Evolutionary conservation across 2,797 vertebrate species (phyloP).

Genomic region (Gallinago stenura): DNA sequence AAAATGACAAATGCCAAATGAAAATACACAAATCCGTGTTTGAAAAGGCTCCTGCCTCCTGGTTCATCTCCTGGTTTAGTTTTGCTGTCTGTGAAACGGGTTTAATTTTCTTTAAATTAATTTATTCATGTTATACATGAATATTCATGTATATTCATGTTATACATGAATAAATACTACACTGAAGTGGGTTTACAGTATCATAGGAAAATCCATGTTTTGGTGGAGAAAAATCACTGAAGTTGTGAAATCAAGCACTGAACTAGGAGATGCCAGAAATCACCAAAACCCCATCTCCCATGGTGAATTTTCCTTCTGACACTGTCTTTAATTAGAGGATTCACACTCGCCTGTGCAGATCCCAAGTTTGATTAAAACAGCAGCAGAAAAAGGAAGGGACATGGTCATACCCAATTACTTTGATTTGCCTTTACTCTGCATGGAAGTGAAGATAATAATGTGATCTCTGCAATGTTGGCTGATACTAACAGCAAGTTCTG

Average conservation of each 20-base stretch:
- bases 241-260: neutral
- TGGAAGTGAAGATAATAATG: neutral
- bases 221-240: neutral
- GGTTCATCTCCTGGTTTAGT: neutral
- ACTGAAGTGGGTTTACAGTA: neutral
- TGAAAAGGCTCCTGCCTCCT: neutral
- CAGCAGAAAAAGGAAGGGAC: neutral
- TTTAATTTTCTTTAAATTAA: neutral
- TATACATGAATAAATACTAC: neutral
- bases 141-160: neutral
- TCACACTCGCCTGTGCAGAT: neutral
- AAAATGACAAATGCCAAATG: neutral
- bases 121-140: neutral
- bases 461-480: neutral
- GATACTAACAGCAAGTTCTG: neutral
- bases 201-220: neutral
- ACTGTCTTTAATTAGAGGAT: neutral
- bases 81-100: neutral
- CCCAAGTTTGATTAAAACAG: neutral
- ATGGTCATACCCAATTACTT: neutral
- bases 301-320: neutral
- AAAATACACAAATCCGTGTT: neutral
- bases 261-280: neutral
- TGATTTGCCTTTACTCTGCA: neutral
- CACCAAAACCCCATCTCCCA: neutral